Conservation (phyloP, 2,113 vertebrate species). For the Porphyrio hochstetteri region DNA sequence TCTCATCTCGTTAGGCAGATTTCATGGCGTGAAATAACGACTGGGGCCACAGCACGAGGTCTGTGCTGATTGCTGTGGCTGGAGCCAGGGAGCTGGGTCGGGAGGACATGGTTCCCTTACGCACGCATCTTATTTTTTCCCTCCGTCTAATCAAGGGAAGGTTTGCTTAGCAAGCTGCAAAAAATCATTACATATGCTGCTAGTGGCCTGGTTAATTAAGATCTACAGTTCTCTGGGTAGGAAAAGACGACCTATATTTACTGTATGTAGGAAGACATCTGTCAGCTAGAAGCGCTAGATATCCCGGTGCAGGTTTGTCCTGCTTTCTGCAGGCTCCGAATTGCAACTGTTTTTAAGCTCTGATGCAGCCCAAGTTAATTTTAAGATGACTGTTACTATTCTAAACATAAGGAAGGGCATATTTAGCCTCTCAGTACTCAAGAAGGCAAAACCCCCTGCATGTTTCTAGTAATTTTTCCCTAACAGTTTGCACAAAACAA, state of each 20-base stretch:
- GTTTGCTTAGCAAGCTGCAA: constrained; percentile 46
- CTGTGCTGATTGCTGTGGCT: not conserved
- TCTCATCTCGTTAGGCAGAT: not conserved
- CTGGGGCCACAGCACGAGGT: rapidly evolving
- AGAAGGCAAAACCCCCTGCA: constrained; percentile 64
- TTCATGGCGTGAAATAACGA: not conserved
- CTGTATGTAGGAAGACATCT: constrained; percentile 65
- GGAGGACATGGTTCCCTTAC: not conserved
- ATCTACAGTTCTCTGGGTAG: constrained; percentile 60
- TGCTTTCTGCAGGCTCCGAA: constrained; percentile 54
- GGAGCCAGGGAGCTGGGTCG: not conserved
- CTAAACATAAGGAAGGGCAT: constrained; percentile 72
- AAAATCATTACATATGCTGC: constrained; percentile 64
- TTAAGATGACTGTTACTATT: constrained; percentile 70
- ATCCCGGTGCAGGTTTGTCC: constrained; percentile 52
- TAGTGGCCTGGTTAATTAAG: constrained; percentile 72
- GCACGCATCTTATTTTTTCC: rapidly evolving
- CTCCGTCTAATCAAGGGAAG: not conserved
- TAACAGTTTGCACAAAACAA: constrained; percentile 50
- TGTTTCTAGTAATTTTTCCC: constrained; percentile 69
- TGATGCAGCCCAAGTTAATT: constrained; percentile 65
- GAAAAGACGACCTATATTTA: constrained; percentile 67
- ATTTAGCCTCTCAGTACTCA: constrained; percentile 68
- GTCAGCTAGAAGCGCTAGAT: constrained; percentile 44
- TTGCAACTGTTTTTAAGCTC: constrained; percentile 58